Percentiles rank a stretch among this genome's conserved stretches.
Conservation (phyloP, 2,797 vertebrate species). For the Epinephelus coioides region DNA sequence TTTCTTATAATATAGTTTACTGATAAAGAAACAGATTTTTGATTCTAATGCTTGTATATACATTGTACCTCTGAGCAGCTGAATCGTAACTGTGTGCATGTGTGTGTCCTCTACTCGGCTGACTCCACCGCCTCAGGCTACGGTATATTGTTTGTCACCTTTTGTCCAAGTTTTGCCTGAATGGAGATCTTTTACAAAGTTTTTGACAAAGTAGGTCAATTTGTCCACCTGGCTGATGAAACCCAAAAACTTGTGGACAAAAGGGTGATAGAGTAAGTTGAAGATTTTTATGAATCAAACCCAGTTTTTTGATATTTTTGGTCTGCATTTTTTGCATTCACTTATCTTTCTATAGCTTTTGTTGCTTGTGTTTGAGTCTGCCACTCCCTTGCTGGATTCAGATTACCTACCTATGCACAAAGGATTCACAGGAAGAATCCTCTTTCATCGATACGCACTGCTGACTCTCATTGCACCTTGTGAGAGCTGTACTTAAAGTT, state of each 20-base stretch:
- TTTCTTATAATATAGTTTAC: too few relatives aligned
- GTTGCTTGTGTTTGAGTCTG: too few relatives aligned
- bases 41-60: neutral
- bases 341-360: too few relatives aligned
- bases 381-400: too few relatives aligned
- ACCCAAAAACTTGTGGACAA: neutral
- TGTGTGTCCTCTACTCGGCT: constrained; percentile 38
- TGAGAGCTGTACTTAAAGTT: too few relatives aligned
- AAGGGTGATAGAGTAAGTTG: constrained; percentile 56
- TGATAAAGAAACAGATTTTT: too few relatives aligned
- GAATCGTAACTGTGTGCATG: neutral
- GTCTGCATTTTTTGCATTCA: too few relatives aligned
- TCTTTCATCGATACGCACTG: too few relatives aligned
- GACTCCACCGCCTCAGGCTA: constrained; percentile 45
- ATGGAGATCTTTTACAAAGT: constrained; percentile 58
- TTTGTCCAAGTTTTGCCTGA: constrained; percentile 72
- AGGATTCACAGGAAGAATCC: too few relatives aligned
- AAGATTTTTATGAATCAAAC: neutral
- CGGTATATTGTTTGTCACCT: constrained; percentile 73
- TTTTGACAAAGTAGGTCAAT: constrained; percentile 31
- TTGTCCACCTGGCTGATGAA: neutral
- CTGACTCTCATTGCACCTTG: too few relatives aligned
- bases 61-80: neutral
- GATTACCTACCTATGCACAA: too few relatives aligned
- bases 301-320: neutral